These are phyloP conservation scores for Heloderma charlesbogerti DNA, from an alignment of 2,113 vertebrate species.

Conservation along the genomic window DNA sequence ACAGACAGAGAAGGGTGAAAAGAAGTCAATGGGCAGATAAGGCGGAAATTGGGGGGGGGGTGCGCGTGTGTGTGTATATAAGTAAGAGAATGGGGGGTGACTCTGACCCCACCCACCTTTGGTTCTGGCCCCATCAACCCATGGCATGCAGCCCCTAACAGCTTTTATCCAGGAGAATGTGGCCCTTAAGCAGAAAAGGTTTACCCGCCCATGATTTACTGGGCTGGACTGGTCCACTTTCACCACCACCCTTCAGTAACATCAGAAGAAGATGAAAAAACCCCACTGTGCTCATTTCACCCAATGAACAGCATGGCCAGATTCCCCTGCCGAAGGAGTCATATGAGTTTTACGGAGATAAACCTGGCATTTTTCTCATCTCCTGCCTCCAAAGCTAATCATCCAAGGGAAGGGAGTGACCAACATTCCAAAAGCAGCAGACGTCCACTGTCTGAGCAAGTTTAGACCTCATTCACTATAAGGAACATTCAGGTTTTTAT, in stretches of 20 bases:
- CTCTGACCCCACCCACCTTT: no score
- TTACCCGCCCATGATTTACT: neutral
- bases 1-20: no score
- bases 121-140: no score
- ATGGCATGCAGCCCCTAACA: no score
- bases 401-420: neutral
- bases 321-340: neutral
- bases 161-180: no score
- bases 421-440: slow-evolving; percentile 44
- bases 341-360: rapidly evolving
- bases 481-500: rapidly evolving
- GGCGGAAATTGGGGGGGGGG: no score
- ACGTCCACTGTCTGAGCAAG: neutral
- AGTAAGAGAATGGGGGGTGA: no score
- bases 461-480: neutral
- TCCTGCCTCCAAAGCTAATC: slow-evolving; percentile 1
- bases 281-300: neutral
- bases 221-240: neutral
- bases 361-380: neutral
- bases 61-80: no score
- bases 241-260: neutral
- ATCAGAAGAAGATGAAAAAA: neutral
- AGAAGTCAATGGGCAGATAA: no score
- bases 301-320: neutral
- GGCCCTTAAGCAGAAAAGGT: no score